Evolutionary conservation across 2,888 invertebrate species (phyloP).

Genomic region (Mythimna vitellina): DNA sequence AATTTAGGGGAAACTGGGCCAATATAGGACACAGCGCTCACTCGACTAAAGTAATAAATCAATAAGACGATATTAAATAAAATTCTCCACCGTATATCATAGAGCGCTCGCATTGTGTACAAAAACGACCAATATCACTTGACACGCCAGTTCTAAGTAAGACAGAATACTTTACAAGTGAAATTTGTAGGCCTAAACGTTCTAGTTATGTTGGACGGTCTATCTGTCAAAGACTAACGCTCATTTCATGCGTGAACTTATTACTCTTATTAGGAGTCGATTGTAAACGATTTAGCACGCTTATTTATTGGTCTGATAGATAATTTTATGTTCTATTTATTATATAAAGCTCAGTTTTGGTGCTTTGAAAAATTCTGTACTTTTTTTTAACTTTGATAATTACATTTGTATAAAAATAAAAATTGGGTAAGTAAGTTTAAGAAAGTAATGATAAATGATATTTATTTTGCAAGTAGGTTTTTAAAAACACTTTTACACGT

Average conservation of each 20-base stretch:
- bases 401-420: too few relatives aligned
- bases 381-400: background rate
- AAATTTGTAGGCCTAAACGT: conserved; percentile 55
- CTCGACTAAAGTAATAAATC: conserved; percentile 82
- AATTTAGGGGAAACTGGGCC: conserved; percentile 71
- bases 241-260: conserved; percentile 83
- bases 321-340: conserved; percentile 47
- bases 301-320: conserved; percentile 72
- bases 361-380: background rate
- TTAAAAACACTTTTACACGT: too few relatives aligned
- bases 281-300: conserved; percentile 75
- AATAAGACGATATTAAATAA: conserved; percentile 88
- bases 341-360: background rate
- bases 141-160: conserved; percentile 64
- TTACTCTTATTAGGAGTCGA: conserved; percentile 81
- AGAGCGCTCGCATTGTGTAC: conserved; percentile 74
- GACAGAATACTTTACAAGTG: conserved; percentile 46
- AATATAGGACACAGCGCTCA: conserved; percentile 71
- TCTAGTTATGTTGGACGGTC: conserved; percentile 68
- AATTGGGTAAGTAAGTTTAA: too few relatives aligned
- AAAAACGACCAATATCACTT: conserved; percentile 75
- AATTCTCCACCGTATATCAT: conserved; percentile 84
- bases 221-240: conserved; percentile 81
- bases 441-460: too few relatives aligned
- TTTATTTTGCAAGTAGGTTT: too few relatives aligned